These are phyloP conservation scores for Diabrotica undecimpunctata DNA, from an alignment of 1,140 invertebrate genomes.

Conservation along the genomic window DNA sequence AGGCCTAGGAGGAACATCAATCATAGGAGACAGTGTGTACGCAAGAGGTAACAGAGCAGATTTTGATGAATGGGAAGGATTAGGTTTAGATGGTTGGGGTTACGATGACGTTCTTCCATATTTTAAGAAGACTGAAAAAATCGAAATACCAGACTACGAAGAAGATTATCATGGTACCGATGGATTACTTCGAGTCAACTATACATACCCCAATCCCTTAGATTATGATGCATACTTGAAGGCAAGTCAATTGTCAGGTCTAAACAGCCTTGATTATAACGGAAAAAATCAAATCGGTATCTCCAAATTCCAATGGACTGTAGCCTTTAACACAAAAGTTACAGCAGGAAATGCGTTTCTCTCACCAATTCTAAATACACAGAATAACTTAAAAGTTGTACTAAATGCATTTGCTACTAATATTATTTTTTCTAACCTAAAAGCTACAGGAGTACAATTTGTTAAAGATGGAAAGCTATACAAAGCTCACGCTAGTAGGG, in stretches of 20 bases:
- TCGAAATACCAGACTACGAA: constrained; percentile 7
- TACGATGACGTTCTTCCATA: constrained; percentile 59
- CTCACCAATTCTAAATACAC: constrained; percentile 53
- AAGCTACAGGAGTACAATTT: constrained; percentile 56
- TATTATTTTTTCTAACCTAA: constrained; percentile 42
- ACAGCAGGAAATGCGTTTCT: constrained; percentile 52
- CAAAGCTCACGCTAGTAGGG: constrained; percentile 55
- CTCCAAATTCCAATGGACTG: constrained; percentile 21
- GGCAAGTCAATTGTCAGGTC: constrained; percentile 54
- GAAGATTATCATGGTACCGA: neutral
- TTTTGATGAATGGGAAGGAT: constrained; percentile 63
- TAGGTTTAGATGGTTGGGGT: constrained; percentile 60
- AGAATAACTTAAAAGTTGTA: constrained; percentile 62
- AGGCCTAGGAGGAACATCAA: constrained; percentile 56
- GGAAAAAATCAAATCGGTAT: constrained; percentile 43
- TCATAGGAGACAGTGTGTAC: constrained; percentile 64
- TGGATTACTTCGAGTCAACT: constrained; percentile 15
- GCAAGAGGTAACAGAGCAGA: constrained; percentile 58
- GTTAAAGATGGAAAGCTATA: constrained; percentile 45
- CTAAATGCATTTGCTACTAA: constrained; percentile 54
- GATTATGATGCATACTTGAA: constrained; percentile 52
- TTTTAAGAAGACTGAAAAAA: constrained; percentile 49
- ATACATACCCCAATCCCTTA: constrained; percentile 30
- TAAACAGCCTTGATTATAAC: constrained; percentile 55
- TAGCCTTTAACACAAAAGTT: constrained; percentile 45